Conservation (phyloP, 2,888 invertebrate species). For the Cerceris ruficornis region DNA sequence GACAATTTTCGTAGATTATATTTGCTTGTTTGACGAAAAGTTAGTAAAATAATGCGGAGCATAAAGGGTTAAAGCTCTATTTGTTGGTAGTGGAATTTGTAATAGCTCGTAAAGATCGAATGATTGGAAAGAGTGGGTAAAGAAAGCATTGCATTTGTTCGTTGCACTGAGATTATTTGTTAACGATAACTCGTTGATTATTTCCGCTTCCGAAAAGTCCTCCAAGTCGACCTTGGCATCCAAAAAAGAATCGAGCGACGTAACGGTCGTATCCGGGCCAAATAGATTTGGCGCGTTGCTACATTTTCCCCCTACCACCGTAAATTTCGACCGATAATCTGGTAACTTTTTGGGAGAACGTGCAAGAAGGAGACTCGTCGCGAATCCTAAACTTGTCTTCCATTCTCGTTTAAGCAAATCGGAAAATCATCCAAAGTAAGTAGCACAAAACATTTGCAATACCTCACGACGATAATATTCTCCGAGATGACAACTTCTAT, state of each 20-base stretch:
- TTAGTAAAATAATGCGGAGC: no score
- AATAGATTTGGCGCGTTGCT: constrained; percentile 65
- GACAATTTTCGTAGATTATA: no score
- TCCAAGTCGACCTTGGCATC: constrained; percentile 58
- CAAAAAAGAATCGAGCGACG: constrained; percentile 28
- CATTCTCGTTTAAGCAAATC: constrained; percentile 36
- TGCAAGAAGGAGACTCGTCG: constrained; percentile 44
- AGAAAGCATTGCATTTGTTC: not conserved
- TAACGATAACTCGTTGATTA: constrained; percentile 36
- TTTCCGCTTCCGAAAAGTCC: constrained; percentile 34
- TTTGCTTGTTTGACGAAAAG: no score
- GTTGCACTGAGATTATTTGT: not conserved
- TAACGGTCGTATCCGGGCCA: constrained; percentile 61
- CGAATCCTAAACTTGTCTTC: constrained; percentile 30
- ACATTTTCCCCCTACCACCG: constrained; percentile 40
- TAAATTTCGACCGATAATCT: constrained; percentile 65
- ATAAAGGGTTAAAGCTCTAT: no score
- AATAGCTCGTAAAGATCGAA: no score
- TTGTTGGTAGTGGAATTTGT: no score
- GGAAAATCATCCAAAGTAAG: constrained; percentile 40
- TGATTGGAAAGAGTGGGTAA: no score
- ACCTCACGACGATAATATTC: not conserved
- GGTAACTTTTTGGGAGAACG: constrained; percentile 59
- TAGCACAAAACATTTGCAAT: not conserved
- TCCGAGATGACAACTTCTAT: no score